phyloP scores from a whole-genome alignment of 2,797 vertebrate genomes.

The Ammospiza maritima region DNA sequence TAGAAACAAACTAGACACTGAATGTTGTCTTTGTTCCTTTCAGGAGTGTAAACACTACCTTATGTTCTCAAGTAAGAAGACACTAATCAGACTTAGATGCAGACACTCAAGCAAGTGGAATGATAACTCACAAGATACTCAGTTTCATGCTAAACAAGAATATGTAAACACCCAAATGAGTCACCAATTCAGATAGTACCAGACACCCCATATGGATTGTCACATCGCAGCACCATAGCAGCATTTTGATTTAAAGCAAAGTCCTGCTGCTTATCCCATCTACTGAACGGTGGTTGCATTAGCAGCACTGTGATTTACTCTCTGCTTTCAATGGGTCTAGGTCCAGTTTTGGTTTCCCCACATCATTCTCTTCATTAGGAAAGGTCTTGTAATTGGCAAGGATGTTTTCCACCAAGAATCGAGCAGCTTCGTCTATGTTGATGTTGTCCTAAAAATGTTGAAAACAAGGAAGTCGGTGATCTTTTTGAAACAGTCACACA shows the following conservation, averaged over 20 bases:
- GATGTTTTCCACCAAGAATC: conserved; percentile 95
- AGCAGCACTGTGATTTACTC: conserved; percentile 94
- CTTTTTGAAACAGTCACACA: neutral
- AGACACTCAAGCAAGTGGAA: conserved; percentile 6
- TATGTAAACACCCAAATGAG: conserved; percentile 36
- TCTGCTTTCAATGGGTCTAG: conserved; percentile 84
- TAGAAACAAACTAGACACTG: neutral
- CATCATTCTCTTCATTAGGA: conserved; percentile 89
- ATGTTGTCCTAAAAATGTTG: conserved; percentile 88
- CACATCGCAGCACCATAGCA: conserved; percentile 27
- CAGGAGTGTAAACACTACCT: conserved; percentile 60
- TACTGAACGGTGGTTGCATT: conserved; percentile 39
- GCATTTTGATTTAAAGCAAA: conserved; percentile 28
- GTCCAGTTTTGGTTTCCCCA: conserved; percentile 89
- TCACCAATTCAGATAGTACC: neutral
- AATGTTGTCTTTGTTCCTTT: conserved; percentile 34
- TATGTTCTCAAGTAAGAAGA: conserved; percentile 13
- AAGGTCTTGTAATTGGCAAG: conserved; percentile 89
- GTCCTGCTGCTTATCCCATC: conserved; percentile 30
- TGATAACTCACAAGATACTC: neutral
- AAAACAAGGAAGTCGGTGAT: neutral
- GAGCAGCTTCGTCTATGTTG: conserved; percentile 95
- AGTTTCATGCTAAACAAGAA: conserved; percentile 5
- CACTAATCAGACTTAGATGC: conserved; percentile 12
- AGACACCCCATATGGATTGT: conserved; percentile 22